Base-by-base conservation (phyloP, 1,140 invertebrate species). In the Drosophila tsacasi region DNA sequence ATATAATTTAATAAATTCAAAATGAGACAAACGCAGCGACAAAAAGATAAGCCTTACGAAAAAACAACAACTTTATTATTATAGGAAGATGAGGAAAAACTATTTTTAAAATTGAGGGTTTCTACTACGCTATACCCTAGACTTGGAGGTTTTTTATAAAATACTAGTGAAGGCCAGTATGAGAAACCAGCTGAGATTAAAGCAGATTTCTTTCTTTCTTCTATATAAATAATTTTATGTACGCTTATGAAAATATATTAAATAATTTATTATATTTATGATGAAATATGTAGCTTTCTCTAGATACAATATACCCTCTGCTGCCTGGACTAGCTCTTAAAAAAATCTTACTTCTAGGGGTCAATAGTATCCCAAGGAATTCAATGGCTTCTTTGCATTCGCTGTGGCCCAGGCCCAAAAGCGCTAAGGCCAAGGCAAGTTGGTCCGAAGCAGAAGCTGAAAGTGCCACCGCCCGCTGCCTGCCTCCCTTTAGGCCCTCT, bases 281-380 rank as follows among this genome's bases (percentile, higher is more conserved):
- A 1, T 10, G 0, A 54, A 9, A 2, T 15, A 1, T 6, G 3
- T 10, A 3, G 15, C 17, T 39, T 23, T 55, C 15, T 15, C 5
- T 0, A 4, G 5, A 37, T 10, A 17, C 15, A 39, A 23, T n/a
- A 55, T 55, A 37, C 54, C 54, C 21, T 23, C 0, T 25, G 1
- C 6, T 1, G 15, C 8, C 9, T 1, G 13, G 1, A 54, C 1
- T 39, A 55, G 32, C 50, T 21, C 42, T 44, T 44, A 10, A 40
- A 60, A 40, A 42, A 52, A 47, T 73, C 54, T 65, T 81, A 59
- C 58, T 27, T 46, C 65, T 77, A 61, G 84, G 84, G 86, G 86
- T 91, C 86, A 91, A 91, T 87, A 91, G 80, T 83, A 91, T 82
- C 83, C 77, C 64, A 73, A 76, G 87, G 86, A 91, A 91, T 91